Evolutionary conservation across 2,113 vertebrate genomes (phyloP).

Genomic region (Narcine bancroftii): DNA sequence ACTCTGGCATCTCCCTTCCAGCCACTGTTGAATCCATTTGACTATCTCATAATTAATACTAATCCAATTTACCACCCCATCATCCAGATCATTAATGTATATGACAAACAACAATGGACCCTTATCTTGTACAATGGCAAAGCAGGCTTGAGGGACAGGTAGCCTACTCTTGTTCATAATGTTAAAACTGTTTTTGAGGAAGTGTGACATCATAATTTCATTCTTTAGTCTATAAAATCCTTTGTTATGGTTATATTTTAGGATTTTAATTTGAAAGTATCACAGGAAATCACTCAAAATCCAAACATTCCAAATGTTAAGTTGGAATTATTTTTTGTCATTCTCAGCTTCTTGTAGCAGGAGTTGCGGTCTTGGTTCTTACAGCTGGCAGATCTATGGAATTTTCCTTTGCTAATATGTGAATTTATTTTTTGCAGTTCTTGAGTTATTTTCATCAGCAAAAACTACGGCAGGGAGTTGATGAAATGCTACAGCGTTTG

Average conservation of each 20-base stretch:
- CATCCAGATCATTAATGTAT: no score
- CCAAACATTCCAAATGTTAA: background rate
- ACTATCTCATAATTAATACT: no score
- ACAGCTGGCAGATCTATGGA: background rate
- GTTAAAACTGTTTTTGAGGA: background rate
- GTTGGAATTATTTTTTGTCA: background rate
- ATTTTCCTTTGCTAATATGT: background rate
- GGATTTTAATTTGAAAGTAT: background rate
- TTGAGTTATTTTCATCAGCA: slow-evolving; percentile 78
- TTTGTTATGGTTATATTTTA: background rate
- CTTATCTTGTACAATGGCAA: no score
- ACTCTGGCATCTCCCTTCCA: no score
- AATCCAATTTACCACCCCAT: no score
- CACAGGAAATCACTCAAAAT: no score
- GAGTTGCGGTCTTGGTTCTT: background rate
- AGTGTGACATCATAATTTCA: background rate
- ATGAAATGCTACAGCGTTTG: slow-evolving; percentile 77
- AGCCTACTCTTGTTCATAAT: no score
- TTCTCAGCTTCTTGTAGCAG: background rate
- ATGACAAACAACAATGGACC: no score
- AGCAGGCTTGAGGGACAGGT: no score
- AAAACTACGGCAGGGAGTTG: slow-evolving; percentile 68
- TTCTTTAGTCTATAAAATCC: background rate
- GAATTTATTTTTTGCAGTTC: slow-evolving; percentile 55
- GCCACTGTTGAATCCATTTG: no score